Base-by-base conservation (phyloP, 2,888 invertebrate species). In the Drosophila mercatorum region DNA sequence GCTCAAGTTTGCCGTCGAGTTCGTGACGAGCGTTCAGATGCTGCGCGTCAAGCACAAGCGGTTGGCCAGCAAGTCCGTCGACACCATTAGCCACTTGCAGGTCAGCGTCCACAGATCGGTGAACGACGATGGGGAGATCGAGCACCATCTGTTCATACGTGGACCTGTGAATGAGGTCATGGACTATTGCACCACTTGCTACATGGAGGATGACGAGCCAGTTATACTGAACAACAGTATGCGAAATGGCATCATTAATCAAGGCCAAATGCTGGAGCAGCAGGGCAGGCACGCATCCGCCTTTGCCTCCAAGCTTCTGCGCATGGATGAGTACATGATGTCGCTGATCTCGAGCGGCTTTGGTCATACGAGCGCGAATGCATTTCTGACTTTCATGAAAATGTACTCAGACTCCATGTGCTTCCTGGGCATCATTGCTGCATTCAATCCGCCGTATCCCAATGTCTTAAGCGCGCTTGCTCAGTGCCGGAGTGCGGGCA, bases 391-490 rank as follows among this genome's bases (percentile, higher is more conserved):
- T 1, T 83, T 71, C 5, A 46, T 83, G 34, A 22, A 41, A 0
- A 12, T 22, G 5, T 58, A 74, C 26, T 51, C 65, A 2, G 49
- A 59, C 1, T 51, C 63, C 0, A 6, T 85, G 55, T 22, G 71
- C 3, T 76, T 85, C 8, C 17, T 82, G 28, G 85, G 85, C 5
- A 7, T 89, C 5, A 68, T 89, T n/a, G 60, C 83, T 17, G 60
- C 55, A 0, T 53, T 68, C 14, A 61, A 80, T 68, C 68, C 72
- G 6, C 74, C 85, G 2, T 38, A 58, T 3, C n/a, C 28, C 0
- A 49, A 73, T 28, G 49, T 85, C 1, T 14, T 5, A 3, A 12
- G 34, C 2, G 68, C 74, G 1, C 71, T 85, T 6, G 46, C 26
- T 6, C 53, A 34, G 1, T 85, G 85, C 7, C 69, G 83, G 1